phyloP scores from a whole-genome alignment of 2,888 invertebrate species.

The Ashinkailepas kermadecensis region DNA sequence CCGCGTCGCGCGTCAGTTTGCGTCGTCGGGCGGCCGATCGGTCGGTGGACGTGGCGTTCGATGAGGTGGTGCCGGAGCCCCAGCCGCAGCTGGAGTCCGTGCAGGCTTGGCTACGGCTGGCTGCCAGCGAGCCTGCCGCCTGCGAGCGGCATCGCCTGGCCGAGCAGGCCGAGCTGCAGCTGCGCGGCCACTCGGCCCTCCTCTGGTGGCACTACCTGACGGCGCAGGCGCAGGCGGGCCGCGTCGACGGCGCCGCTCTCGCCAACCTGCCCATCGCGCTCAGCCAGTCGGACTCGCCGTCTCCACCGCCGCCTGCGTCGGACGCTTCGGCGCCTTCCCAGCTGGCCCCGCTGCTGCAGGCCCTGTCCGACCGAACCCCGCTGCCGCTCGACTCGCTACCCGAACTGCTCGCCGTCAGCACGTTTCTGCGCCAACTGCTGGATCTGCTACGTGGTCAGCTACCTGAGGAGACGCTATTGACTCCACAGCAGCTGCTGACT shows the following conservation, averaged over 20 bases:
- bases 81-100: neutral
- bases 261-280: too few species aligned
- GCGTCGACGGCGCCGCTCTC: neutral
- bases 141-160: neutral
- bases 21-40: neutral
- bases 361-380: neutral
- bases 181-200: neutral
- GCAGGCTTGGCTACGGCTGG: neutral
- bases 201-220: neutral
- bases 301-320: neutral
- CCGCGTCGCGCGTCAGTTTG: neutral
- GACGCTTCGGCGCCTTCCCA: neutral
- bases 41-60: neutral
- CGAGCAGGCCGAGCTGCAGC: neutral
- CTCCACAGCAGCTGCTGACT: slow-evolving; percentile 28
- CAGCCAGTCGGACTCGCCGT: neutral
- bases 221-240: neutral
- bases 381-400: slow-evolving; percentile 9
- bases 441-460: slow-evolving; percentile 31
- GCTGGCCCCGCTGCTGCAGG: neutral
- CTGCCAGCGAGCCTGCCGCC: neutral
- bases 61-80: neutral
- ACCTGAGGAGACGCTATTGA: slow-evolving; percentile 29
- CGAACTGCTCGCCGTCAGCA: neutral
- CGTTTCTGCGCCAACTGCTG: slow-evolving; percentile 26